A percentile compares a stretch with the other conserved stretches of the same genome.
phyloP scores from a whole-genome alignment of 2,888 invertebrate genomes.

The Drosophila heteroneura region DNA sequence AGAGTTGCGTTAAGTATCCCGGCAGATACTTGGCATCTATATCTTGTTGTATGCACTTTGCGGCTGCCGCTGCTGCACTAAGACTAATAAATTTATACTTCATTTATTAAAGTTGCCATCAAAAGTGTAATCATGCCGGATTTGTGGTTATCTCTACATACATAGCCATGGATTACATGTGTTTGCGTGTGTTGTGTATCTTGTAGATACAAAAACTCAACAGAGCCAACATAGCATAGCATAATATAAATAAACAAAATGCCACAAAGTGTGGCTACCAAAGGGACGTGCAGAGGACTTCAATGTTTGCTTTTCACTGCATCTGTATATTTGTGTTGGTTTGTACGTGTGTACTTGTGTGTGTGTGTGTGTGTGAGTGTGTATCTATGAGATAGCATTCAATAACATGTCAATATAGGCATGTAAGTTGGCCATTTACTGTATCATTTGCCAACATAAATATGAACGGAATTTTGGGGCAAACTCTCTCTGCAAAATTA shows the following conservation, averaged over 20 bases:
- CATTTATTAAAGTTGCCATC: conserved; percentile 73
- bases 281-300: conserved; percentile 27
- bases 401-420: conserved; percentile 65
- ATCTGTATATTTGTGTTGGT: background rate
- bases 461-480: conserved; percentile 39
- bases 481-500: conserved; percentile 18
- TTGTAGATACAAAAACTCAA: conserved; percentile 63
- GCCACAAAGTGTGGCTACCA: conserved; percentile 64
- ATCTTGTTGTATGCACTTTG: conserved; percentile 51
- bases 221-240: conserved; percentile 58
- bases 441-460: conserved; percentile 50
- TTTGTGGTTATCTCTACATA: conserved; percentile 64
- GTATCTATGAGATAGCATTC: conserved; percentile 37
- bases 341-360: background rate
- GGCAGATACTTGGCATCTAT: conserved; percentile 23
- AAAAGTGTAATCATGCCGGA: conserved; percentile 72
- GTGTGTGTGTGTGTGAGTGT: conserved; percentile 8
- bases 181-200: conserved; percentile 44
- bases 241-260: conserved; percentile 68
- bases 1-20: conserved; percentile 48
- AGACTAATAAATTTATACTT: conserved; percentile 69
- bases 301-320: conserved; percentile 48
- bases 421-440: conserved; percentile 57
- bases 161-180: conserved; percentile 53
- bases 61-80: conserved; percentile 41